Percentiles rank a stretch among this genome's conserved stretches.
phyloP scores from a whole-genome alignment of 2,113 vertebrate species.

The Cyanistes caeruleus region DNA sequence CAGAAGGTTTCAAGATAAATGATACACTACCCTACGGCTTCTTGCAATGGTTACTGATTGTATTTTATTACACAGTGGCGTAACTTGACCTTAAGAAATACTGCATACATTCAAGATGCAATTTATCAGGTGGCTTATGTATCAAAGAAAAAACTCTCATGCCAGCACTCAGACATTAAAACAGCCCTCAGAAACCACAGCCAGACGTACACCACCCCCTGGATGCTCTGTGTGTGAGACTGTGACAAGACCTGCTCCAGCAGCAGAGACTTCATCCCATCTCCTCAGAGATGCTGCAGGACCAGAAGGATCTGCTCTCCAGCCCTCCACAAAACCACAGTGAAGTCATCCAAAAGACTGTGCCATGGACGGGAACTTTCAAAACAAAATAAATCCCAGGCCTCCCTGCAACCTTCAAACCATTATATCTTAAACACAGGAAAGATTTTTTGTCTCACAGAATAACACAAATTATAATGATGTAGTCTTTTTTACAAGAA shows the following conservation, averaged over 20 bases:
- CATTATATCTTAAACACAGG: conserved; percentile 43
- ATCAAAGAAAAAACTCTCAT: background rate
- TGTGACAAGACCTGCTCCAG: background rate
- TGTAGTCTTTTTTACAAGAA: conserved; percentile 30
- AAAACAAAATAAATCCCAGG: conserved; percentile 7
- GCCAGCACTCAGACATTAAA: background rate
- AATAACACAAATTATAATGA: conserved; percentile 36
- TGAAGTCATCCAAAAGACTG: background rate
- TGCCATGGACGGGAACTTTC: background rate
- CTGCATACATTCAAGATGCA: background rate
- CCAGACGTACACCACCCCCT: background rate
- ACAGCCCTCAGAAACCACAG: background rate
- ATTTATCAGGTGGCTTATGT: conserved; percentile 25
- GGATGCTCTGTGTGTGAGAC: background rate
- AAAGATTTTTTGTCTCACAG: conserved; percentile 47
- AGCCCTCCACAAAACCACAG: background rate
- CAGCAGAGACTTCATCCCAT: background rate
- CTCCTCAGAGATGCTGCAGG: background rate
- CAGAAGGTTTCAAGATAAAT: conserved; percentile 48
- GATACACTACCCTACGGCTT: background rate
- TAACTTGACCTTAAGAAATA: conserved; percentile 62
- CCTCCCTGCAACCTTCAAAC: conserved; percentile 1
- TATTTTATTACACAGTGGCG: conserved; percentile 13
- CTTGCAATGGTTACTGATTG: conserved; percentile 24
- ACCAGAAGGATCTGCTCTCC: background rate